These are phyloP conservation scores for Eulemur rufifrons DNA, from an alignment of 2,113 vertebrate species.

Conservation along the genomic window DNA sequence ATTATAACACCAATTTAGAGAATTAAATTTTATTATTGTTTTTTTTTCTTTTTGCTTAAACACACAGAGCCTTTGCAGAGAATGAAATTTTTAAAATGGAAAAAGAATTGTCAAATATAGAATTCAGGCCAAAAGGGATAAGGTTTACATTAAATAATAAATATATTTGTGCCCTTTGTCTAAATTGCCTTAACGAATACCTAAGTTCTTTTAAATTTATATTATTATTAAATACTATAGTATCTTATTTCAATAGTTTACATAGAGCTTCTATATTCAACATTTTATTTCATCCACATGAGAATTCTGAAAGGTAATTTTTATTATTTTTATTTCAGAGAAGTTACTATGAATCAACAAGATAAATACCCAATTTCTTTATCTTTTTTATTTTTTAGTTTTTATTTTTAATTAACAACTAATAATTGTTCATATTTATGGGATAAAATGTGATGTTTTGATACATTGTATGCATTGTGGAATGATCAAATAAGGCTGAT, in stretches of 20 bases:
- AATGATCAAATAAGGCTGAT: background rate
- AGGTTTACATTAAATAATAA: conserved; percentile 1
- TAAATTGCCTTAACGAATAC: background rate
- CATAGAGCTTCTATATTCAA: background rate
- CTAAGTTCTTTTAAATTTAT: background rate
- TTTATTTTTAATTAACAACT: background rate
- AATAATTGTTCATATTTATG: background rate
- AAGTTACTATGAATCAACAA: background rate
- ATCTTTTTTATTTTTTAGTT: background rate
- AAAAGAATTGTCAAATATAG: background rate
- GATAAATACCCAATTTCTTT: background rate
- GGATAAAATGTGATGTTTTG: background rate
- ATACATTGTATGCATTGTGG: background rate
- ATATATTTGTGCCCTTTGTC: background rate
- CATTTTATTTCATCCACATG: background rate
- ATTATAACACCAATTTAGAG: background rate
- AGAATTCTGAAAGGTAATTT: background rate
- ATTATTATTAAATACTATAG: background rate
- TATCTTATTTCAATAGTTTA: background rate
- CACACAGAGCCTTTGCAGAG: background rate
- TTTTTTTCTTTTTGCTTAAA: too few species aligned
- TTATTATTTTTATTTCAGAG: conserved; percentile 2
- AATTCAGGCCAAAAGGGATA: background rate
- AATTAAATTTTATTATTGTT: background rate
- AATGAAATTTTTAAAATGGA: background rate